Evolutionary conservation across 2,113 vertebrate species (phyloP).

Genomic region (Poecile atricapillus): DNA sequence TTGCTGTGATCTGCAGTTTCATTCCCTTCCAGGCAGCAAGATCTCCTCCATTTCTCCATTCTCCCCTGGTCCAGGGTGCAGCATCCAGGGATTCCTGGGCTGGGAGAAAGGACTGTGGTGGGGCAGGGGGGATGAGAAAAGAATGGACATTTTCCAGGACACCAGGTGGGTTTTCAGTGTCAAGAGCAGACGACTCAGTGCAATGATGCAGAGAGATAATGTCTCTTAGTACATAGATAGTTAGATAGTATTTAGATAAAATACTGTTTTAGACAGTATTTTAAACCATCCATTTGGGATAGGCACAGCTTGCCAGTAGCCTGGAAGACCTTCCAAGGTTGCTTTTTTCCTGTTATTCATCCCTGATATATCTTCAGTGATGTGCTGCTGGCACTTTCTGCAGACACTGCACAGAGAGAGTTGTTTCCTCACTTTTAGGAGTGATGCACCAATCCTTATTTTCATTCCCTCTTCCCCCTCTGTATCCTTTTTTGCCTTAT

Average conservation of each 20-base stretch:
- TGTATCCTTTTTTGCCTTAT: not conserved
- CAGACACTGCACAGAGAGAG: not conserved
- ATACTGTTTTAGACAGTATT: not conserved
- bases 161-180: not conserved
- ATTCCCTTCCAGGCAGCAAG: not conserved
- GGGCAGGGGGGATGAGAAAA: not conserved
- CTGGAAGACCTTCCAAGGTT: not conserved
- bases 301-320: not conserved
- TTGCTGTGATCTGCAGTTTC: not conserved
- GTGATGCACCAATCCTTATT: not conserved
- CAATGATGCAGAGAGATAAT: not conserved
- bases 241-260: not conserved
- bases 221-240: not conserved
- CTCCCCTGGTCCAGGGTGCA: not conserved
- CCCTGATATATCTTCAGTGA: not conserved
- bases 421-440: not conserved
- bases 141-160: not conserved
- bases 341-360: not conserved
- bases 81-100: not conserved
- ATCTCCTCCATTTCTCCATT: not conserved
- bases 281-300: not conserved
- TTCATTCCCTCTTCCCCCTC: not conserved
- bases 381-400: not conserved
- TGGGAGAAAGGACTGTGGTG: not conserved
- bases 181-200: not conserved